Evolutionary conservation across 92 coral and sea anemone genomes (phyloP).

Genomic region (Actinernus sp.): DNA sequence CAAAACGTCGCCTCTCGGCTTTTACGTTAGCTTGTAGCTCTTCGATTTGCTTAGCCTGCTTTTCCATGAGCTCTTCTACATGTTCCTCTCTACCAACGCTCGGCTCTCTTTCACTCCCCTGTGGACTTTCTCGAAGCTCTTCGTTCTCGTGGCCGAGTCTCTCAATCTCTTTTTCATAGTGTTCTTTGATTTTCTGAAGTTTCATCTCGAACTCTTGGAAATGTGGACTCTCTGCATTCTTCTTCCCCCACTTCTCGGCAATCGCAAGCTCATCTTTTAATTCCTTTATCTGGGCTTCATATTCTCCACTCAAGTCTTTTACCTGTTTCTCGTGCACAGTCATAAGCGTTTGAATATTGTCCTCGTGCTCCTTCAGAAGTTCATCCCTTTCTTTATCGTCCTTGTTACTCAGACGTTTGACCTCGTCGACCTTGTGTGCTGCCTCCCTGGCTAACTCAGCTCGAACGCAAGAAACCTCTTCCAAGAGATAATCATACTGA

Average conservation of each 20-base stretch:
- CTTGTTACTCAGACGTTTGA: conserved; percentile 61
- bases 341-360: conserved; percentile 63
- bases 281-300: conserved; percentile 78
- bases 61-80: conserved; percentile 79
- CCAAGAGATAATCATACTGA: conserved; percentile 80
- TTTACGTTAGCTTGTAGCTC: conserved; percentile 60
- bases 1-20: conserved; percentile 55
- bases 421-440: conserved; percentile 91
- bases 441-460: conserved; percentile 96
- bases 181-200: conserved; percentile 74
- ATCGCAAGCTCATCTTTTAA: conserved; percentile 78
- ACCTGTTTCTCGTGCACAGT: conserved; percentile 76
- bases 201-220: conserved; percentile 69
- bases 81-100: conserved; percentile 54
- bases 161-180: conserved; percentile 71
- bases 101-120: conserved; percentile 15
- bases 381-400: conserved; percentile 51
- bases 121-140: neutral
- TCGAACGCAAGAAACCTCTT: conserved; percentile 92
- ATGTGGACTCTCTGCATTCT: conserved; percentile 25
- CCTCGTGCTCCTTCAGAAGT: conserved; percentile 61
- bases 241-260: conserved; percentile 65
- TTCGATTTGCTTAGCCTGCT: conserved; percentile 59
- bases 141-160: conserved; percentile 26
- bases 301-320: conserved; percentile 71